phyloP scores from a whole-genome alignment of 2,797 vertebrate species.

The Phrynocephalus guinanensis region DNA sequence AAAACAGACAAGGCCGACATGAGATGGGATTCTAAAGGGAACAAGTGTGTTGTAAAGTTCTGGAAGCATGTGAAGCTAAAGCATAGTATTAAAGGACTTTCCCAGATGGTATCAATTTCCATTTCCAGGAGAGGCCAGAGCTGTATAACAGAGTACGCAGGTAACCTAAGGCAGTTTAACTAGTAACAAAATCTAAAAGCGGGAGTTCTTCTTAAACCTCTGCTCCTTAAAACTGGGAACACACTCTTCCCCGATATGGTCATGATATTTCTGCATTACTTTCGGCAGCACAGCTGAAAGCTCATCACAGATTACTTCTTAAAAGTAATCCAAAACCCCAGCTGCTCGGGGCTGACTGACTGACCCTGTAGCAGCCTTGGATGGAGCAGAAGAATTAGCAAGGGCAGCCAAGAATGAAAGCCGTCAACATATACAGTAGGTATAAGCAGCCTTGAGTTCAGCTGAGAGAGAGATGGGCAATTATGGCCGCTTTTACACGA shows the following conservation, averaged over 20 bases:
- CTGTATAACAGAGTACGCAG: not conserved
- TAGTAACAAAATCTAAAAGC: not conserved
- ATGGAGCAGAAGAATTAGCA: constrained; percentile 7
- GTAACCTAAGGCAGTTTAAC: not conserved
- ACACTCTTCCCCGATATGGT: not conserved
- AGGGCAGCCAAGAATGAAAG: not conserved
- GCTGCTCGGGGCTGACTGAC: not conserved
- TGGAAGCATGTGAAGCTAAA: not conserved
- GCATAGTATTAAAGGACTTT: not conserved
- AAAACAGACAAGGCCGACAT: not conserved
- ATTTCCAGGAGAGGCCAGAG: not conserved
- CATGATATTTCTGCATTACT: constrained; percentile 5
- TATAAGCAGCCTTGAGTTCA: not conserved
- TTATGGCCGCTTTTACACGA: no score
- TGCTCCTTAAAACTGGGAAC: constrained; percentile 3
- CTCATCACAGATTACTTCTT: constrained; percentile 8
- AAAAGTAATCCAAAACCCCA: constrained; percentile 16
- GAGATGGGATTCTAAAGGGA: not conserved
- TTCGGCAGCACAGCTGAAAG: constrained; percentile 12
- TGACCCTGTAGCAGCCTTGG: not conserved
- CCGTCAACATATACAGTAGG: not conserved
- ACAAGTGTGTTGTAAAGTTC: not conserved
- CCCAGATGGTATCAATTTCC: not conserved
- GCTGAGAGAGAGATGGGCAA: not conserved
- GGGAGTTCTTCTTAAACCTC: not conserved